These are phyloP conservation scores for Pantelozetes paolii DNA, from an alignment of 2,888 invertebrate species.

Conservation along the genomic window DNA sequence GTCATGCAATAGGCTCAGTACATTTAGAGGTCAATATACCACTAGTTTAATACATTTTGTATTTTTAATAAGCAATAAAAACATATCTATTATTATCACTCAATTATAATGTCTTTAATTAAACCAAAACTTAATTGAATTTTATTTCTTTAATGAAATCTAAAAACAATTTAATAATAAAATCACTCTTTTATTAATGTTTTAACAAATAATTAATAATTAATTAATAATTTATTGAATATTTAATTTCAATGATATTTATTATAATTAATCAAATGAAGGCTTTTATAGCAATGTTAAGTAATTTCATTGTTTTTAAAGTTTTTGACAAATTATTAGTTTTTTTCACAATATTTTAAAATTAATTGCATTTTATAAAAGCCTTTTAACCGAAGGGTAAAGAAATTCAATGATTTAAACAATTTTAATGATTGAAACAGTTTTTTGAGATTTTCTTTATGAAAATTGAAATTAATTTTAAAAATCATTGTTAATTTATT, in stretches of 20 bases:
- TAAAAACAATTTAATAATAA: background rate
- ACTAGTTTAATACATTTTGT: background rate
- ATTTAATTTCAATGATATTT: background rate
- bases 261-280: background rate
- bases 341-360: no score
- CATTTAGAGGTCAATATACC: constrained; percentile 16
- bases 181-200: background rate
- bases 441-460: no score
- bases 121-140: background rate
- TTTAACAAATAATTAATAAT: background rate
- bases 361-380: no score
- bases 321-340: no score
- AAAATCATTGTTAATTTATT: no score
- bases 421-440: no score
- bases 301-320: no score
- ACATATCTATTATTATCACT: background rate
- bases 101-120: background rate
- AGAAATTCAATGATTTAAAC: no score
- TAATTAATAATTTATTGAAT: background rate
- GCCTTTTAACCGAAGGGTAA: no score
- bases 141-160: background rate
- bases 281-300: no score
- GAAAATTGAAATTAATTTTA: no score
- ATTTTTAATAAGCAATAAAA: background rate
- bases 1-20: background rate